Evolutionary conservation across 2,113 vertebrate genomes (phyloP).

Genomic region (Egretta garzetta): DNA sequence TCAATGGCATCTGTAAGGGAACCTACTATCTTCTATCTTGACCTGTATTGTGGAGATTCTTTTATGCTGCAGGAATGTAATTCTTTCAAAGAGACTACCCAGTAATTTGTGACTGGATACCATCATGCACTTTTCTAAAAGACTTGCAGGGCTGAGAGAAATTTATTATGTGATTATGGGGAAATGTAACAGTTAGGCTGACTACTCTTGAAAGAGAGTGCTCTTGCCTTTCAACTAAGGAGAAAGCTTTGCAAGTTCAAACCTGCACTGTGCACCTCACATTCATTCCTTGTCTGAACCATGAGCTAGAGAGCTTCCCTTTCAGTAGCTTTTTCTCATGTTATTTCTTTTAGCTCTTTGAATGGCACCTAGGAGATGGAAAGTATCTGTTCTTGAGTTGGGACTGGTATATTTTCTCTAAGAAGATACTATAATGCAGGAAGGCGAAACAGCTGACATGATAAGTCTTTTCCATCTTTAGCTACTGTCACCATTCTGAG

Average conservation of each 20-base stretch:
- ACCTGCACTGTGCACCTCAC: not conserved
- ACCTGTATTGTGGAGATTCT: not conserved
- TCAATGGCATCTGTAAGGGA: constrained; percentile 32
- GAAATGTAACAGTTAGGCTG: not conserved
- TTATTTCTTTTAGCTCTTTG: constrained; percentile 1
- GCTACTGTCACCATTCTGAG: not conserved
- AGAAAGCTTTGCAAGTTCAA: not conserved
- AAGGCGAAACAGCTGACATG: not conserved
- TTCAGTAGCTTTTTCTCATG: not conserved
- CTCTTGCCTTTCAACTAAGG: constrained; percentile 28
- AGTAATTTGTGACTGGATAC: constrained; percentile 21
- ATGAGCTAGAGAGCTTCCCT: not conserved
- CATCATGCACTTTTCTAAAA: not conserved
- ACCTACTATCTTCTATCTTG: not conserved
- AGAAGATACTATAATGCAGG: not conserved
- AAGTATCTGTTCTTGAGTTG: not conserved
- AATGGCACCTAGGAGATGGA: not conserved
- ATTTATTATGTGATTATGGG: constrained; percentile 19
- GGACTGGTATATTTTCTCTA: not conserved
- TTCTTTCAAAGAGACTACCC: constrained; percentile 21
- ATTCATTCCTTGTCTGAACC: not conserved
- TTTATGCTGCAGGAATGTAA: constrained; percentile 21
- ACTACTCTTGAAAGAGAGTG: not conserved
- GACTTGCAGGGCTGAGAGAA: not conserved
- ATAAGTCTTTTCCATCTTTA: not conserved